Evolutionary conservation across 1,140 invertebrate genomes (phyloP).

Genomic region (Nephila pilipes): DNA sequence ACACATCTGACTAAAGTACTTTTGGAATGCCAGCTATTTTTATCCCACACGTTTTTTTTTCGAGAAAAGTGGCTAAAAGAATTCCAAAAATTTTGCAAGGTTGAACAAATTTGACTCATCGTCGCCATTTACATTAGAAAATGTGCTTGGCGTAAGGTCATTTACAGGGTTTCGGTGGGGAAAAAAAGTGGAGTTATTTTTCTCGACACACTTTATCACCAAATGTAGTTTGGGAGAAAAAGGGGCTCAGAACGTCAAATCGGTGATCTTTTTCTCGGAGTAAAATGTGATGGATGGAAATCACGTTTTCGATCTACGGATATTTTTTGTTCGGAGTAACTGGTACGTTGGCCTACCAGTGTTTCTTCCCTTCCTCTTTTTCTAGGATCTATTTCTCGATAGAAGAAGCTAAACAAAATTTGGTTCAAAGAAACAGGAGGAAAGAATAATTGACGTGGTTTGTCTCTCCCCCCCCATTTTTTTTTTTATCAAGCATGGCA

Average conservation of each 20-base stretch:
- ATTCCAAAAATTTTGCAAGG: constrained; percentile 1
- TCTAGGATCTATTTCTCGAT: not conserved
- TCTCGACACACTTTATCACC: constrained; percentile 34
- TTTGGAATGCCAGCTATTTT: not conserved
- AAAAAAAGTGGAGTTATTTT: constrained; percentile 25
- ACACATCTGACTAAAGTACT: not conserved
- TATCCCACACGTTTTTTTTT: not conserved
- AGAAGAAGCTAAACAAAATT: not conserved
- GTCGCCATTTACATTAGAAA: constrained; percentile 32
- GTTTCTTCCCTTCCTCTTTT: not conserved
- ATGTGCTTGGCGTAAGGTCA: not conserved
- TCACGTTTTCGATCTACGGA: constrained; percentile 29
- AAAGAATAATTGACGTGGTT: not conserved
- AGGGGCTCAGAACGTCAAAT: constrained; percentile 49
- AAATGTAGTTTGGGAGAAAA: constrained; percentile 46
- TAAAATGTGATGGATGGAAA: constrained; percentile 55
- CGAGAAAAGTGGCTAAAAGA: not conserved
- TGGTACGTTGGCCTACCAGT: not conserved
- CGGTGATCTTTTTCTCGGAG: constrained; percentile 34
- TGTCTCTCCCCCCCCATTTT: no score
- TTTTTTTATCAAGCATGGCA: not conserved
- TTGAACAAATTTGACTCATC: constrained; percentile 21
- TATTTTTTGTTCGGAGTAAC: constrained; percentile 23
- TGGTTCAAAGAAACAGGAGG: not conserved
- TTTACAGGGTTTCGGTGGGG: not conserved